These are phyloP conservation scores for Momotus momota DNA, from an alignment of 2,797 vertebrate genomes.

Conservation along the genomic window DNA sequence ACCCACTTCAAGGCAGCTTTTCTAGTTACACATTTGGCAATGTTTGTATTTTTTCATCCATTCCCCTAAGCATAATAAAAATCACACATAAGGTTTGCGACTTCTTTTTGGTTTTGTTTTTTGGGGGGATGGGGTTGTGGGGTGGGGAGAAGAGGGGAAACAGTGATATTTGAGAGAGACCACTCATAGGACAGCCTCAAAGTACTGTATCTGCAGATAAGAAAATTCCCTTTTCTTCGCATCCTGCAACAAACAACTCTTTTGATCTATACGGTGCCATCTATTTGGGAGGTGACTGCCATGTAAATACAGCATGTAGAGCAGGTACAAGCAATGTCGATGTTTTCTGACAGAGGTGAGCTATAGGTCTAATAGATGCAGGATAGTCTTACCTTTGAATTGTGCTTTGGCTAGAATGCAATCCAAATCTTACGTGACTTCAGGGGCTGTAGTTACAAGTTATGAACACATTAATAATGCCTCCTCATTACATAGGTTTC, in stretches of 20 bases:
- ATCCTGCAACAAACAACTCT: neutral
- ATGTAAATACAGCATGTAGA: neutral
- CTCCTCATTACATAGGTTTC: neutral
- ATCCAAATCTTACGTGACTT: neutral
- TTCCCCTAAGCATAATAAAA: neutral
- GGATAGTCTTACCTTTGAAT: neutral
- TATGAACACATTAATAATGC: neutral
- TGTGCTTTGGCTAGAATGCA: neutral
- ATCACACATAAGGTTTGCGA: neutral
- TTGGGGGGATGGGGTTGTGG: too few relatives aligned
- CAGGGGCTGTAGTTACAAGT: neutral
- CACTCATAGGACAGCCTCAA: neutral
- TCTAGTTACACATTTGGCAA: neutral
- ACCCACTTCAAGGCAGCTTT: neutral
- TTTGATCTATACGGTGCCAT: neutral
- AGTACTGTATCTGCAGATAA: neutral
- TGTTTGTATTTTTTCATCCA: conserved; percentile 7
- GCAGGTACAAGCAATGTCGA: neutral
- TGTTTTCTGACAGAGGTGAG: neutral
- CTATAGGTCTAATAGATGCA: neutral
- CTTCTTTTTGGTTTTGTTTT: neutral
- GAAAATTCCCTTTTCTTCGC: neutral
- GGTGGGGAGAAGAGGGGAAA: neutral
- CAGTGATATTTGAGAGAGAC: neutral
- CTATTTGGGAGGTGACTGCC: neutral